phyloP scores from a whole-genome alignment of 2,888 invertebrate species.

The Crematogaster levior region DNA sequence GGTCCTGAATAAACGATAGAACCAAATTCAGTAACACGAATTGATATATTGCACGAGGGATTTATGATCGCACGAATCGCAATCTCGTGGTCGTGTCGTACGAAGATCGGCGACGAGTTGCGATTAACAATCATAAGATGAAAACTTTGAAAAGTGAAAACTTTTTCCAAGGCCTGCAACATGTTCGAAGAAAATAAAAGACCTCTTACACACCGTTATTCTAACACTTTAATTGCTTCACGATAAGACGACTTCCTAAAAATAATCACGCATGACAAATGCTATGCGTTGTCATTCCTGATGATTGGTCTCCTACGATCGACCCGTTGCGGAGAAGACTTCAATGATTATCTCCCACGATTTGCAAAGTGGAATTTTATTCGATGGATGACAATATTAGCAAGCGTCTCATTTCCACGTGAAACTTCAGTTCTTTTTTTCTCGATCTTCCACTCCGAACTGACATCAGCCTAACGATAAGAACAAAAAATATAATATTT shows the following conservation, averaged over 20 bases:
- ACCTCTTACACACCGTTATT: background rate
- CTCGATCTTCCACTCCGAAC: background rate
- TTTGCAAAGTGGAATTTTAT: background rate
- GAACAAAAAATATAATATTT: background rate
- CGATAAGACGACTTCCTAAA: background rate
- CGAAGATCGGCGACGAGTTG: background rate
- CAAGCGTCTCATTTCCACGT: background rate
- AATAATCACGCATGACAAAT: constrained; percentile 34
- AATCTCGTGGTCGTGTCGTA: background rate
- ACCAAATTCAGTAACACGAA: constrained; percentile 70
- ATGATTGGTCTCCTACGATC: constrained; percentile 12
- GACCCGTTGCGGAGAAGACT: constrained; percentile 1
- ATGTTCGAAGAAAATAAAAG: background rate
- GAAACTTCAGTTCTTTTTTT: background rate
- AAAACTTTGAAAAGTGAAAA: background rate
- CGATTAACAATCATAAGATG: background rate
- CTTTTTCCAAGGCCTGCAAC: constrained; percentile 12
- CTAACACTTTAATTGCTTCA: background rate
- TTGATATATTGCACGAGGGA: constrained; percentile 12
- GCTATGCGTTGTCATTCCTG: constrained; percentile 37
- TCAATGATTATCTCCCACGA: background rate
- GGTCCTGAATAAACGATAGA: constrained; percentile 80
- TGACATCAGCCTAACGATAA: constrained; percentile 17
- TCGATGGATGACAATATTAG: background rate
- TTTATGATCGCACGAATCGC: constrained; percentile 8